These are phyloP conservation scores for Brachionichthys hirsutus DNA, from an alignment of 2,113 vertebrate species.

Conservation along the genomic window DNA sequence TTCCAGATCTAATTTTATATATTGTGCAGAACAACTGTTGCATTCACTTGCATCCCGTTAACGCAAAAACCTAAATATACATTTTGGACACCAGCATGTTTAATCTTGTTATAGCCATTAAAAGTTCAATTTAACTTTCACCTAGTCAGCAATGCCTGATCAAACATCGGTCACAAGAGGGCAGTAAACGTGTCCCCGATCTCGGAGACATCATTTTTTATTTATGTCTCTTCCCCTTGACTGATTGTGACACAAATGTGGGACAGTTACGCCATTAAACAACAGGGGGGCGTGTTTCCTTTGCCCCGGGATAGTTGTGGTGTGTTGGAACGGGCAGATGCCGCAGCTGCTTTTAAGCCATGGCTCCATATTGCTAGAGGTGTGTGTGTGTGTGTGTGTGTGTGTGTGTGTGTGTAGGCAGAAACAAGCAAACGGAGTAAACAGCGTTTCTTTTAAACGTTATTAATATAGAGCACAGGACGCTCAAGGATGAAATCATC, in stretches of 20 bases:
- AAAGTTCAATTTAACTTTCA: no score
- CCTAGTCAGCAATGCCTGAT: constrained; percentile 3
- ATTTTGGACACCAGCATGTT: no score
- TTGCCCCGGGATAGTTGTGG: constrained; percentile 20
- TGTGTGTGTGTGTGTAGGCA: not conserved
- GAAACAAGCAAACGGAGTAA: constrained; percentile 1
- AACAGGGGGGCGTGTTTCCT: not conserved
- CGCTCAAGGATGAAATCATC: constrained; percentile 16
- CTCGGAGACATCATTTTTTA: not conserved
- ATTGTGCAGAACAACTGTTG: no score
- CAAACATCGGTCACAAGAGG: constrained; percentile 49
- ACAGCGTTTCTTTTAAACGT: constrained; percentile 8
- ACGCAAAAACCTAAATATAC: no score
- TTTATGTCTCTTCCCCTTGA: constrained; percentile 18
- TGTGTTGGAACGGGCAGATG: constrained; percentile 52
- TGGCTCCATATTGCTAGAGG: constrained; percentile 10
- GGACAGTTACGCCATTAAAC: constrained; percentile 21
- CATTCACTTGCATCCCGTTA: no score
- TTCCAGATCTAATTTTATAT: no score
- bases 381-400: not conserved
- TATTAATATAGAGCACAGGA: not conserved
- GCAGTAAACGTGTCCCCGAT: constrained; percentile 21
- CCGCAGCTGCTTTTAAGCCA: constrained; percentile 31
- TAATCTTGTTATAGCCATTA: no score
- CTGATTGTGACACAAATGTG: constrained; percentile 21